These are phyloP conservation scores for Diplodus puntazzo DNA, from an alignment of 2,797 vertebrate genomes.

Conservation along the genomic window DNA sequence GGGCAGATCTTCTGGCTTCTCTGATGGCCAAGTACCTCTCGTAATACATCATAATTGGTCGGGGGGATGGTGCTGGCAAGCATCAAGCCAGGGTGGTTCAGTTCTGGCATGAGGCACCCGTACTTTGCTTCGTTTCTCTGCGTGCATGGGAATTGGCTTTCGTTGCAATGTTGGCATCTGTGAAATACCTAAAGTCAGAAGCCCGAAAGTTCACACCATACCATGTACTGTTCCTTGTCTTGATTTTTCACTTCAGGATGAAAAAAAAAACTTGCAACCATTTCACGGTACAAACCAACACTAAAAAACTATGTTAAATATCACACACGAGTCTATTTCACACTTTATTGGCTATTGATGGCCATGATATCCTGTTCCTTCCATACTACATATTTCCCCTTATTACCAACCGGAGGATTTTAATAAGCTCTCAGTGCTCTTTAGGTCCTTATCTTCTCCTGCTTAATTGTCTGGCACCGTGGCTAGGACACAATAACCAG, in stretches of 20 bases:
- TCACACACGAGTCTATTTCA: neutral
- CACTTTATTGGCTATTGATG: slow-evolving; percentile 8
- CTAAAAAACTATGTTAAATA: neutral
- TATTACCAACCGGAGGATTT: slow-evolving; percentile 51
- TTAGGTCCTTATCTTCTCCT: slow-evolving; percentile 56
- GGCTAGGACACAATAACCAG: slow-evolving; percentile 62
- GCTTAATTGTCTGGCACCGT: slow-evolving; percentile 72
- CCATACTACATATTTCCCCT: slow-evolving; percentile 18
- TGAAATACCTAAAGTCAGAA: slow-evolving; percentile 40
- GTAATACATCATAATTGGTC: slow-evolving; percentile 66
- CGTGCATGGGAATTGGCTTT: slow-evolving; percentile 15
- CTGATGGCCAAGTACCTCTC: slow-evolving; percentile 62
- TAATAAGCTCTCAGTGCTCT: slow-evolving; percentile 63
- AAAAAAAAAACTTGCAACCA: slow-evolving; percentile 20
- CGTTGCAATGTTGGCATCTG: slow-evolving; percentile 36
- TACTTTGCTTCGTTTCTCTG: slow-evolving; percentile 33
- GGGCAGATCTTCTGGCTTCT: slow-evolving; percentile 63
- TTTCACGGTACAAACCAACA: slow-evolving; percentile 11
- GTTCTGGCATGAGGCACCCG: slow-evolving; percentile 53
- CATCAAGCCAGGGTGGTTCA: slow-evolving; percentile 49
- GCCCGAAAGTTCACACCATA: neutral
- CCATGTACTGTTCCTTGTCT: neutral
- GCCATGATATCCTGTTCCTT: slow-evolving; percentile 8
- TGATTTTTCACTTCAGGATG: neutral
- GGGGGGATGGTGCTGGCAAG: slow-evolving; percentile 61